Evolutionary conservation across 2,113 vertebrate species (phyloP), one percentile per base, ranked within the genome.

Genomic region (Loxodonta africana): DNA sequence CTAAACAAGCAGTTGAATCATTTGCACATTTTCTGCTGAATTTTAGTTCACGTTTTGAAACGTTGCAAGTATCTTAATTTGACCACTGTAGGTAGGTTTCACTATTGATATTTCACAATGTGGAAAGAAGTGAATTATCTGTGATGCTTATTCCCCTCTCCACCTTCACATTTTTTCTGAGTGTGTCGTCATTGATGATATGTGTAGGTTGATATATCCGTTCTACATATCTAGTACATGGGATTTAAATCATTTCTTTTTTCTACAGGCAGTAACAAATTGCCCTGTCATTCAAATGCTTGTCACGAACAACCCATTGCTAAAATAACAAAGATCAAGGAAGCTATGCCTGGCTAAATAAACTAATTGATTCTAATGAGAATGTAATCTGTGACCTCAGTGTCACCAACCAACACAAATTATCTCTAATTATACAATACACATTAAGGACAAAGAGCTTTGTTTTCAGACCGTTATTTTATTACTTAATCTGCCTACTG

Each of bases 221-320:
- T 41, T 93, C 30, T 82, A 10, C 8, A 23, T 41, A 51, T 37
- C 53, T 83, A 53, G 28, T 41, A 53, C 33, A 17, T 30, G 21
- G n/a, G 11, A 83, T 69, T 83, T 83, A 92, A 96, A 23, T 82
- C 18, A 69, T 67, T 83, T 60, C n/a, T 87, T 81, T 74, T 83
- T 83, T 83, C 48, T 88, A 3, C 30, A 37, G 4, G 3, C 33
- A 44, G 41, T 69, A 83, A 65, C 48, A 76, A 83, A 73, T 84
- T 83, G 53, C 57, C 74, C 15, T 25, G 20, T 21, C 62, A 73
- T 76, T 88, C 46, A 76, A 15, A 48, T 18, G 48, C 0, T 11
- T 28, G 18, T 83, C 33, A 85, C 8, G 82, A 90, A 21, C 46
- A 28, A 11, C 23, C 1, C 82, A 30, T 83, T 96, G 86, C 62